Base-by-base conservation (phyloP, 2,113 vertebrate genomes). In the Pygoscelis antarcticus region DNA sequence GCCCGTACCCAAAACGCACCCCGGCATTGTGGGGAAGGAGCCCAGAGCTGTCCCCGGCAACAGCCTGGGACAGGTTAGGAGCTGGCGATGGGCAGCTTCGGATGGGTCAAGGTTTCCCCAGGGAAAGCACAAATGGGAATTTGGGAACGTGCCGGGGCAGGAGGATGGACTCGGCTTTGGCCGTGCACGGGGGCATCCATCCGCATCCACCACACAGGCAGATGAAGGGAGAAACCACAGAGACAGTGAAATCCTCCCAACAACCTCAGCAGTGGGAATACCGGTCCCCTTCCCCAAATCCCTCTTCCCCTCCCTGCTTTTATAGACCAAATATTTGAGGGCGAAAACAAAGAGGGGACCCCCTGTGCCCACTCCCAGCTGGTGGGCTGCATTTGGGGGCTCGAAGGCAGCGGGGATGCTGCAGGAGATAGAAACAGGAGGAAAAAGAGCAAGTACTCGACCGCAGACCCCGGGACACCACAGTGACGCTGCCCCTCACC, bases 381-480 rank as follows among this genome's bases (percentile, higher is more conserved):
- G 19, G 6, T 2, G 4, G 51, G 64, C 13, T 65, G 51, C 32
- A 19, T 36, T 3, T 11, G 6, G n/a, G 17, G 47, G 42, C 47
- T 70, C 0, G 0, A 70, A 79, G 26, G 18, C 66, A 83, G 44
- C 3, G 5, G 44, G 21, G n/a, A 40, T 9, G 9, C 47, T 34
- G 64, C 18, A 4, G 13, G 49, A 46, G 11, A 36, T n/a, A 10
- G 6, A 4, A 30, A 49, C 4, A 47, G 72, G 42, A 30, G 2
- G 5, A 36, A 27, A 42, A 62, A 78, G 34, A 42, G 11, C 54
- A 32, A 84, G 70, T 6, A 15, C 11, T 57, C 6, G 3, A 74
- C 3, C 0, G 0, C 10, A 62, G 66, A 40, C 61, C 16, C 27
- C 4, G 3, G 62, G 19, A 40, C 17, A 11, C 61, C 7, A 1